Conservation (phyloP, 2,888 invertebrate genomes). For the Coecobrya sp. region DNA sequence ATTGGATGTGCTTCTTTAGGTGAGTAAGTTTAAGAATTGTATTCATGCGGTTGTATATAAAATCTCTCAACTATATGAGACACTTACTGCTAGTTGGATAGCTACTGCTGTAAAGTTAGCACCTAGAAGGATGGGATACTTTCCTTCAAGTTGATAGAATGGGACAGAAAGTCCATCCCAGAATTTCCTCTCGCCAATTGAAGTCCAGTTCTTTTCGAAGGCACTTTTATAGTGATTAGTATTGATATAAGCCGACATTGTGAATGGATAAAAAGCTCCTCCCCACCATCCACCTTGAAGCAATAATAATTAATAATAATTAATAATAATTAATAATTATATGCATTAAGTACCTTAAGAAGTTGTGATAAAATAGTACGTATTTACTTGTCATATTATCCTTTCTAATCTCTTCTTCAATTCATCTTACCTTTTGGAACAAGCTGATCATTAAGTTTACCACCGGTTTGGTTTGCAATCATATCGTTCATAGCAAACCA, state of each 20-base stretch:
- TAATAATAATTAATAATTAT: too few species aligned
- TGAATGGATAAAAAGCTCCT: conserved; percentile 82
- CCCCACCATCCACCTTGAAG: conserved; percentile 84
- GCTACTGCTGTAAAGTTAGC: conserved; percentile 82
- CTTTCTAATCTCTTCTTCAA: too few species aligned
- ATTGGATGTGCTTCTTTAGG: background rate
- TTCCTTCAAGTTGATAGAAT: conserved; percentile 80
- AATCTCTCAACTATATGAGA: background rate
- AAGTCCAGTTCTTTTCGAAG: conserved; percentile 76
- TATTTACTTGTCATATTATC: background rate
- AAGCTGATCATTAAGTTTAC: conserved; percentile 81
- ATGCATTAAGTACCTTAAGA: too few species aligned
- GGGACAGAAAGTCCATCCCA: conserved; percentile 81
- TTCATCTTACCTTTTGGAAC: conserved; percentile 83
- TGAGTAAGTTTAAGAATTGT: too few species aligned
- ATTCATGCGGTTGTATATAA: too few species aligned
- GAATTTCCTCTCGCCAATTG: conserved; percentile 78
- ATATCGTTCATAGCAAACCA: conserved; percentile 83
- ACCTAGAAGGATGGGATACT: conserved; percentile 67
- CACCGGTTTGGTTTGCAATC: conserved; percentile 79
- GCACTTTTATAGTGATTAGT: conserved; percentile 80
- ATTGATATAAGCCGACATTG: conserved; percentile 82
- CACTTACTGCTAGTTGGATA: conserved; percentile 75
- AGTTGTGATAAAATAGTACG: background rate
- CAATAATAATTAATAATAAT: background rate